A percentile compares a stretch with the other conserved stretches of the same genome.
These are phyloP conservation scores for Blastobasis adustella DNA, from an alignment of 2,888 invertebrate species.

Conservation along the genomic window DNA sequence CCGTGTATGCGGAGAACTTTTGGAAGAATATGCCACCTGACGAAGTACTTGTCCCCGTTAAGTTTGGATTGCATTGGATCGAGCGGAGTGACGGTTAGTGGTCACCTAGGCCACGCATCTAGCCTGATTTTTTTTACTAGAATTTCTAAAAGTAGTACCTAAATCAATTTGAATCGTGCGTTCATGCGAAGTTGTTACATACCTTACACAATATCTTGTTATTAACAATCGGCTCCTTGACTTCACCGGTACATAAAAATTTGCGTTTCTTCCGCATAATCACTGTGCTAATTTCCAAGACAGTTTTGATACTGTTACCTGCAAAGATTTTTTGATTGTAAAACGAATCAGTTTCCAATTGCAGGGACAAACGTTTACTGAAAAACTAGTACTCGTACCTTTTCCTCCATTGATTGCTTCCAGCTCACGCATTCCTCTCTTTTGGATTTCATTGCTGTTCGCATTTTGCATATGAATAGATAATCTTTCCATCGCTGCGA, in stretches of 20 bases:
- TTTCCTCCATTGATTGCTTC: constrained; percentile 67
- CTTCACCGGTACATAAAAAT: constrained; percentile 65
- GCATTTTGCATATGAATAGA: constrained; percentile 61
- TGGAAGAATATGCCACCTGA: too few species aligned
- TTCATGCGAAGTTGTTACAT: constrained; percentile 1
- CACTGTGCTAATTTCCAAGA: constrained; percentile 59
- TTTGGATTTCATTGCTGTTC: constrained; percentile 61
- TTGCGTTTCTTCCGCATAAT: constrained; percentile 67
- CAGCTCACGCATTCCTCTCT: constrained; percentile 61
- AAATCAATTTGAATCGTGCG: not conserved
- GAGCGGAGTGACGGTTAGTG: not conserved
- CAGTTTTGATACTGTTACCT: constrained; percentile 67
- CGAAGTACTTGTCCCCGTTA: too few species aligned
- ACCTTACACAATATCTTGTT: constrained; percentile 69
- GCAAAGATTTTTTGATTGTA: constrained; percentile 5
- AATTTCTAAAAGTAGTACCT: too few species aligned
- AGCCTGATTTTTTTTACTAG: not conserved
- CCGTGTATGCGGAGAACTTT: too few species aligned
- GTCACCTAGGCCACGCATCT: not conserved
- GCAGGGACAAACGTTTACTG: too few species aligned
- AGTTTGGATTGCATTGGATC: too few species aligned
- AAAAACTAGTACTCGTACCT: constrained; percentile 25
- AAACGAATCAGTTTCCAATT: not conserved
- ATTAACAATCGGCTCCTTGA: constrained; percentile 66
- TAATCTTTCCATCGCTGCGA: constrained; percentile 57